Conservation (phyloP, 1,140 invertebrate genomes). For the Drosophila ironensis region DNA sequence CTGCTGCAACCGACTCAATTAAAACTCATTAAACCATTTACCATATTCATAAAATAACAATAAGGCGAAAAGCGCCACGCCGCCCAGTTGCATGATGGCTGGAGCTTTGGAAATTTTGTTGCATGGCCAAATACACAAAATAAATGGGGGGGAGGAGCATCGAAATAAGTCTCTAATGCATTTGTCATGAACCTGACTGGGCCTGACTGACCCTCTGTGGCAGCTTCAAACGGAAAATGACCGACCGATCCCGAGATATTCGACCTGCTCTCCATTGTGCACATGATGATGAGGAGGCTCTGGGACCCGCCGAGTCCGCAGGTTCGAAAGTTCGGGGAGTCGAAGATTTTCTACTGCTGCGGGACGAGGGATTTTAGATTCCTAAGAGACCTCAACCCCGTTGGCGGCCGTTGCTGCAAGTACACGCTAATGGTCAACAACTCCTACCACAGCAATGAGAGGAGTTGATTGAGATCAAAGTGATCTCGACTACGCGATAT, state of each 20-base stretch:
- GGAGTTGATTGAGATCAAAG: not conserved
- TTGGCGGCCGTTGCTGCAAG: constrained; percentile 67
- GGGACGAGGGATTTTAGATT: too few species aligned
- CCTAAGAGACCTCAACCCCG: constrained; percentile 64
- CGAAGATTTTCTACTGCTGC: constrained; percentile 1
- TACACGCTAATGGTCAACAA: constrained; percentile 76
- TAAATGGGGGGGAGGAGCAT: too few species aligned
- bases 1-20: constrained; percentile 56
- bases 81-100: constrained; percentile 32
- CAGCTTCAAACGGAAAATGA: constrained; percentile 36
- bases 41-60: constrained; percentile 79
- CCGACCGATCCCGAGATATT: constrained; percentile 46
- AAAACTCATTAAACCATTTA: constrained; percentile 80
- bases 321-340: too few species aligned
- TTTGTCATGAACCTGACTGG: constrained; percentile 76
- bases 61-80: constrained; percentile 43
- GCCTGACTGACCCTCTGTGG: constrained; percentile 10
- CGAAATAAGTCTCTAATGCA: constrained; percentile 54
- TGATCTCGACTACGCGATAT: not conserved
- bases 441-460: constrained; percentile 24
- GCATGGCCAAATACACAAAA: constrained; percentile 3
- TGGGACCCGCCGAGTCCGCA: constrained; percentile 17
- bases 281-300: constrained; percentile 50
- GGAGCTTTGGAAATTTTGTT: constrained; percentile 3
- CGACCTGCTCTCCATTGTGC: constrained; percentile 79